A percentile compares a stretch with the other conserved stretches of the same genome.
Conservation (phyloP, 2,888 invertebrate genomes). For the Micropterix aruncella region DNA sequence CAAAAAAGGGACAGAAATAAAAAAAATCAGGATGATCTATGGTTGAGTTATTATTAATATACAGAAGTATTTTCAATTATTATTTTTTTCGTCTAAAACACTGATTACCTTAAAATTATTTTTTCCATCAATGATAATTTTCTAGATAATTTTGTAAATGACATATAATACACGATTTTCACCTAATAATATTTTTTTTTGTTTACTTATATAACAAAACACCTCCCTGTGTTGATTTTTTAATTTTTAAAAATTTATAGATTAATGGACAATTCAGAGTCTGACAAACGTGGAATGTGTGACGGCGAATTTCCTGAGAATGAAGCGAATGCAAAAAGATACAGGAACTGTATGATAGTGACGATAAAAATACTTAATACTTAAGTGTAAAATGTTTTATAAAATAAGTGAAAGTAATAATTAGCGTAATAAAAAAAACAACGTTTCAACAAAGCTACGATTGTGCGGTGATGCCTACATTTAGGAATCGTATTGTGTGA, state of each 20-base stretch:
- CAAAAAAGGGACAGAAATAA: slow-evolving; percentile 1
- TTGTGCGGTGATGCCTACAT: background rate
- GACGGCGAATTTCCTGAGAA: too few species aligned
- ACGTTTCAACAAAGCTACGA: too few species aligned
- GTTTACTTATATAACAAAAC: background rate
- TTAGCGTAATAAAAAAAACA: too few species aligned
- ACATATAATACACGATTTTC: background rate
- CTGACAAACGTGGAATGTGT: too few species aligned
- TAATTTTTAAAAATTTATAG: background rate
- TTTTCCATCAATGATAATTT: background rate
- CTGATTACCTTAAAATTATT: slow-evolving; percentile 2
- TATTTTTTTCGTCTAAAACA: background rate
- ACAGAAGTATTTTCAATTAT: slow-evolving; percentile 1
- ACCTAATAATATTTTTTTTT: slow-evolving; percentile 1
- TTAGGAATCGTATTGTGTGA: background rate
- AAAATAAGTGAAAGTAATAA: too few species aligned
- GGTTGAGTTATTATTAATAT: background rate
- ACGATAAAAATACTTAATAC: too few species aligned
- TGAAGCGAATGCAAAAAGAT: too few species aligned
- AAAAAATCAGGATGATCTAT: slow-evolving; percentile 2
- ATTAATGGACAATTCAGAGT: background rate
- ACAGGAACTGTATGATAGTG: too few species aligned
- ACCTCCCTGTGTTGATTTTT: background rate
- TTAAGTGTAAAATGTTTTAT: too few species aligned
- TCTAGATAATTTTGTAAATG: slow-evolving; percentile 1